Evolutionary conservation across 2,888 invertebrate species (phyloP).

Genomic region (Apoderus coryli): DNA sequence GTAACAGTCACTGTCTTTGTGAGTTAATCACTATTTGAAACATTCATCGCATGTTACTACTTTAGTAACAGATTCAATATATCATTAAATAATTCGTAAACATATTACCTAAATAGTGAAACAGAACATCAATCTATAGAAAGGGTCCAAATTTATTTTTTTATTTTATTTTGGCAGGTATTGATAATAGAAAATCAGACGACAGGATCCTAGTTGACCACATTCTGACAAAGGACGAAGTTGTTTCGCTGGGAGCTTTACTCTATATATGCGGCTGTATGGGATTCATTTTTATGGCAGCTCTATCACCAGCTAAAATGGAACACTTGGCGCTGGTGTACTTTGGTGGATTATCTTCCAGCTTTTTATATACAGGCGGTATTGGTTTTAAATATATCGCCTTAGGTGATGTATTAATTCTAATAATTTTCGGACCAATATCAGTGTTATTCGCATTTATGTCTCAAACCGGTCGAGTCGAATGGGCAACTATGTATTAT

Average conservation of each 20-base stretch:
- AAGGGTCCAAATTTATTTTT: slow-evolving; percentile 2
- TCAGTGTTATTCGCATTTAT: slow-evolving; percentile 88
- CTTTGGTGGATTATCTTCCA: slow-evolving; percentile 88
- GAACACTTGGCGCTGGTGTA: slow-evolving; percentile 89
- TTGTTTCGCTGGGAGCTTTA: slow-evolving; percentile 70
- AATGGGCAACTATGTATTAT: slow-evolving; percentile 83
- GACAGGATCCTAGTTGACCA: slow-evolving; percentile 92
- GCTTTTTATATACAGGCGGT: slow-evolving; percentile 93
- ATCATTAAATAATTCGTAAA: no score
- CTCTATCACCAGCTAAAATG: slow-evolving; percentile 79
- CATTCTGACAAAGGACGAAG: slow-evolving; percentile 65
- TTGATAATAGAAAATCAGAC: slow-evolving; percentile 85
- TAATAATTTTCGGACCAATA: slow-evolving; percentile 88
- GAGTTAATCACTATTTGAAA: no score
- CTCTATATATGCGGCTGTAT: slow-evolving; percentile 74
- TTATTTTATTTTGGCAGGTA: slow-evolving; percentile 26
- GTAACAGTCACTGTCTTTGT: no score
- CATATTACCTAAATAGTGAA: not conserved
- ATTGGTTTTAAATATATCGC: slow-evolving; percentile 93
- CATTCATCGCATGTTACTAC: no score
- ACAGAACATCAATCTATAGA: not conserved
- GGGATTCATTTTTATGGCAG: slow-evolving; percentile 29
- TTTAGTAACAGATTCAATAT: no score
- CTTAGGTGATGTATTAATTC: slow-evolving; percentile 79
- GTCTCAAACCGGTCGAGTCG: slow-evolving; percentile 82